Conservation (phyloP, 2,797 vertebrate species). For the Danionella dracula region DNA sequence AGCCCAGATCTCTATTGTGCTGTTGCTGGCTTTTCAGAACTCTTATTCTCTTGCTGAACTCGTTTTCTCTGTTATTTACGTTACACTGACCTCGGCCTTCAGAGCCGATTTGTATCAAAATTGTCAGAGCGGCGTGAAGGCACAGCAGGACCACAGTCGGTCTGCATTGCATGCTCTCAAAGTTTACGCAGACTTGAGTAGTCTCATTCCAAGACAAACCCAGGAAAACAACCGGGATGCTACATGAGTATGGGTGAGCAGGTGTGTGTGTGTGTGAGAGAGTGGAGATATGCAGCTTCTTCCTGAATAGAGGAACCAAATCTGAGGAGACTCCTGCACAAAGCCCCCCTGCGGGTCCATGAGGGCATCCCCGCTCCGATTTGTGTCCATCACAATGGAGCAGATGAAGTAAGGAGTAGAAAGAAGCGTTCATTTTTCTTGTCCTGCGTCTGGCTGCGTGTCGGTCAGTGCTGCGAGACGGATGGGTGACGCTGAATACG, state of each 20-base stretch:
- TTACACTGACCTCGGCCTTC: constrained; percentile 75
- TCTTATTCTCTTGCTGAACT: constrained; percentile 46
- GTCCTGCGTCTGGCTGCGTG: constrained; percentile 54
- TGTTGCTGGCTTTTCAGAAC: constrained; percentile 31
- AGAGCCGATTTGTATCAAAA: constrained; percentile 76
- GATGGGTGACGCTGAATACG: constrained; percentile 72
- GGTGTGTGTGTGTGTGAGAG: constrained; percentile 62
- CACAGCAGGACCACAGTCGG: constrained; percentile 63
- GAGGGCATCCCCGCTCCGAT: constrained; percentile 75
- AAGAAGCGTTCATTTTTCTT: constrained; percentile 69
- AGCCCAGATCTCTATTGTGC: constrained; percentile 37
- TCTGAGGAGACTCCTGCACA: constrained; percentile 74
- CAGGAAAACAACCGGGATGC: constrained; percentile 46
- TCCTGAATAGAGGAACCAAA: constrained; percentile 77
- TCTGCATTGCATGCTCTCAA: constrained; percentile 29
- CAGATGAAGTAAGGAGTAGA: constrained; percentile 76
- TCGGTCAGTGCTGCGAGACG: constrained; percentile 61
- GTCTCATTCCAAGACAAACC: not conserved
- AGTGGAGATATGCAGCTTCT: constrained; percentile 67
- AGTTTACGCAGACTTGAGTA: not conserved
- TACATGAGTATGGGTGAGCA: constrained; percentile 65
- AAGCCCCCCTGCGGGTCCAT: constrained; percentile 70
- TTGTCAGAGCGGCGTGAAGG: constrained; percentile 73
- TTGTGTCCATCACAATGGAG: constrained; percentile 74
- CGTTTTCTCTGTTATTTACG: constrained; percentile 71